phyloP scores from a whole-genome alignment of 35 echinoderm and acorn worm species.

The Chiridota heheva region DNA sequence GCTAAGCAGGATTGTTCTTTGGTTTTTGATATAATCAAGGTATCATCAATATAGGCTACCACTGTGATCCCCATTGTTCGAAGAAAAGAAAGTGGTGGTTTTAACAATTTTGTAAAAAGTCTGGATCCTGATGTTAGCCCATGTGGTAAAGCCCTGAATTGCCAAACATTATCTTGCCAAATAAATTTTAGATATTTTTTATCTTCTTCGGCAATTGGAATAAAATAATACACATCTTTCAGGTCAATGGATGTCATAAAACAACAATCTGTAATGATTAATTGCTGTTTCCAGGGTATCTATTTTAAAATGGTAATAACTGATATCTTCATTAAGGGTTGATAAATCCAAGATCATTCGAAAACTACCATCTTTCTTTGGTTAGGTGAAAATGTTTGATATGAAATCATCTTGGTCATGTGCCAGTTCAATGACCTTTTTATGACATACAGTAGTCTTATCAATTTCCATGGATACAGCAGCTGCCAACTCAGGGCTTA shows the following conservation, averaged over 20 bases:
- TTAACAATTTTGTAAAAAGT: conserved; percentile 33
- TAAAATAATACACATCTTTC: conserved; percentile 25
- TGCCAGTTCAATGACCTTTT: conserved; percentile 5
- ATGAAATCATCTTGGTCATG: conserved; percentile 2
- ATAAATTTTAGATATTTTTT: conserved; percentile 38
- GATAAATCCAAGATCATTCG: conserved; percentile 68
- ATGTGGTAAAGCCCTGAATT: conserved; percentile 11
- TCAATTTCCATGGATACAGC: conserved; percentile 11
- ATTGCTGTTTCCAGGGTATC: conserved; percentile 25
- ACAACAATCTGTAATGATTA: conserved; percentile 16
- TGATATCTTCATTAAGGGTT: not conserved
- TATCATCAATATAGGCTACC: conserved; percentile 36
- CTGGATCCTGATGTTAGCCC: conserved; percentile 7
- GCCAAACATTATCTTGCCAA: conserved; percentile 5
- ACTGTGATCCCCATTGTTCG: conserved; percentile 1
- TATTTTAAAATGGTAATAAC: conserved; percentile 26
- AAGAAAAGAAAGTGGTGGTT: conserved; percentile 14
- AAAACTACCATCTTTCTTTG: conserved; percentile 64
- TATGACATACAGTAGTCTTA: not conserved
- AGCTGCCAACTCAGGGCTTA: not conserved
- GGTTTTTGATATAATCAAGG: not conserved
- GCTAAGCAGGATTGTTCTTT: not conserved
- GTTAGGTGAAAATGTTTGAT: conserved; percentile 44
- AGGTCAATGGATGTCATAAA: conserved; percentile 36
- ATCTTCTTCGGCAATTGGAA: conserved; percentile 29